Evolutionary conservation across 2,113 vertebrate species (phyloP).

Genomic region (Apistogramma diplotaenia): DNA sequence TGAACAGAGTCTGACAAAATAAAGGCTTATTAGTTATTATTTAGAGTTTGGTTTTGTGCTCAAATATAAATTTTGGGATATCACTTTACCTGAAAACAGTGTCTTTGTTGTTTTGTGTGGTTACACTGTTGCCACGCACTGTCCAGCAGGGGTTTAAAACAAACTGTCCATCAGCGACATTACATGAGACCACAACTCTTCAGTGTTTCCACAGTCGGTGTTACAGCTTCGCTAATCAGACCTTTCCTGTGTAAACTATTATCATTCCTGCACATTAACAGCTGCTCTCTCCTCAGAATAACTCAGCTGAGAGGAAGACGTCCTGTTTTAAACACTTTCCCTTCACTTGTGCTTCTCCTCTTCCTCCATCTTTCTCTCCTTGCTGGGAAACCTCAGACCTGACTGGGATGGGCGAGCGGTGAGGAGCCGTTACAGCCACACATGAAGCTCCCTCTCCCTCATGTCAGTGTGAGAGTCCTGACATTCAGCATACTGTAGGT

Average conservation of each 20-base stretch:
- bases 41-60: background rate
- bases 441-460: background rate
- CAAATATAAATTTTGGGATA: background rate
- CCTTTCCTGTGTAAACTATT: background rate
- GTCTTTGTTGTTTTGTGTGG: background rate
- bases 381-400: background rate
- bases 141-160: too few relatives aligned
- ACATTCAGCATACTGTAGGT: background rate
- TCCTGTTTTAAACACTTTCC: too few relatives aligned
- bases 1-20: too few relatives aligned
- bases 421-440: background rate
- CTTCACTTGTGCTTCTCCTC: too few relatives aligned
- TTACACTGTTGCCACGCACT: background rate
- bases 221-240: background rate
- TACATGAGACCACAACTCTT: background rate
- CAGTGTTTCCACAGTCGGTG: background rate
- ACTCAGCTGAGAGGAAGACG: background rate
- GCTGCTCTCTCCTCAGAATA: background rate
- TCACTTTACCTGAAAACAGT: background rate
- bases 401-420: background rate
- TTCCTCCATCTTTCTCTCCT: background rate
- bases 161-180: background rate
- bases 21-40: rapidly evolving
- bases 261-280: background rate
- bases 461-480: background rate